A percentile compares a stretch with the other conserved stretches of the same genome.
These are phyloP conservation scores for Ictalurus punctatus DNA, from an alignment of 2,113 vertebrate species.

Conservation along the genomic window DNA sequence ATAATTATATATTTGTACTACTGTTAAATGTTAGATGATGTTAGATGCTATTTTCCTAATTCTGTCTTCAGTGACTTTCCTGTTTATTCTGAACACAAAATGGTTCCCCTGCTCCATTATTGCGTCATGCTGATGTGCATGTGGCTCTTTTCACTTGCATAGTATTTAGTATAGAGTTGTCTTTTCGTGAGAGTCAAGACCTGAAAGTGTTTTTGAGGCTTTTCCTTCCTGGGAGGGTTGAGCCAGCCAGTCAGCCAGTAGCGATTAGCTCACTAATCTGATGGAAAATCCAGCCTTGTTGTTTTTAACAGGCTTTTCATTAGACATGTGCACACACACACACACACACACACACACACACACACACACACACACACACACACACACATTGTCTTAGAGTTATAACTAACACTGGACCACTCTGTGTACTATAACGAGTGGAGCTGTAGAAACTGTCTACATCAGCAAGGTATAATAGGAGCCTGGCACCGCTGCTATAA, in stretches of 20 bases:
- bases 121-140: neutral
- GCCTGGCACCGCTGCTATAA: constrained; percentile 45
- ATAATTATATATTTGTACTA: neutral
- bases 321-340: neutral
- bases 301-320: constrained; percentile 38
- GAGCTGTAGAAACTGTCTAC: constrained; percentile 44
- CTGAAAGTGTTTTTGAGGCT: constrained; percentile 23
- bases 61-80: neutral
- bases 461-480: constrained; percentile 53
- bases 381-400: constrained; percentile 1
- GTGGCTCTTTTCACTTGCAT: neutral
- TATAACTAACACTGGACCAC: constrained; percentile 37
- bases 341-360: neutral
- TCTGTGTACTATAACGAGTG: constrained; percentile 30
- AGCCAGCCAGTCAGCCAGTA: constrained; percentile 22
- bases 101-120: neutral
- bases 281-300: constrained; percentile 37
- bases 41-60: neutral
- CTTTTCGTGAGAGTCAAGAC: neutral
- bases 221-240: constrained; percentile 31
- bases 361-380: constrained; percentile 14
- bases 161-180: neutral
- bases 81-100: neutral
- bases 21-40: neutral
- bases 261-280: constrained; percentile 41